Conservation (phyloP, 2,113 vertebrate genomes). For the Muntiacus reevesi region DNA sequence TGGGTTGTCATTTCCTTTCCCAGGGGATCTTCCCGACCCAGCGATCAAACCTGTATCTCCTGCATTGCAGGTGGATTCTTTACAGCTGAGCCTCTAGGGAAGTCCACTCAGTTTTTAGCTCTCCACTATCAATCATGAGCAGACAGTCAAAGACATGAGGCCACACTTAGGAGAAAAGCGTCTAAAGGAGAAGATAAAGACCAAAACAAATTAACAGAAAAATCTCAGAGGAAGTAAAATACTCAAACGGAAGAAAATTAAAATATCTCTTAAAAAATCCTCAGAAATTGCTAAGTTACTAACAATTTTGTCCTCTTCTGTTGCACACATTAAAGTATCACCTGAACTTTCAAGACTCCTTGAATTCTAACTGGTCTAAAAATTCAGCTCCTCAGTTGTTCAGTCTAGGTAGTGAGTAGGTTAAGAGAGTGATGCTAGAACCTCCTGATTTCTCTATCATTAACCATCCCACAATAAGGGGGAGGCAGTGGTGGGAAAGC, state of each 20-base stretch:
- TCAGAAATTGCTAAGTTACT: background rate
- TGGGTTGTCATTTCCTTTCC: background rate
- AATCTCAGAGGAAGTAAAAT: background rate
- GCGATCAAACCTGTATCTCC: background rate
- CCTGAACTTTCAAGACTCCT: background rate
- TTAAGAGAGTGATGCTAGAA: background rate
- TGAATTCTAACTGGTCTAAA: background rate
- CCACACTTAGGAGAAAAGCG: background rate
- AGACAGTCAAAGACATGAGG: background rate
- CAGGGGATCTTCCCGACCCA: background rate
- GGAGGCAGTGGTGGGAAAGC: background rate
- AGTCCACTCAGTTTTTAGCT: background rate
- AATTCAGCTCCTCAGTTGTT: background rate
- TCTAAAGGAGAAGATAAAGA: background rate
- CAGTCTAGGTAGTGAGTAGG: background rate
- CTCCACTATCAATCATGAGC: background rate
- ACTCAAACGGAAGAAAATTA: background rate
- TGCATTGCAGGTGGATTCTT: background rate
- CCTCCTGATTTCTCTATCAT: background rate
- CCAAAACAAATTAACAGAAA: background rate
- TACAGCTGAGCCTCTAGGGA: background rate
- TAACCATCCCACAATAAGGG: background rate
- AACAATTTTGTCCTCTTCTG: background rate
- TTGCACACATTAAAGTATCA: background rate
- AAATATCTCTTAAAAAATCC: background rate